These are phyloP conservation scores for Nesidiocoris tenuis DNA, from an alignment of 2,888 invertebrate species.

Conservation along the genomic window DNA sequence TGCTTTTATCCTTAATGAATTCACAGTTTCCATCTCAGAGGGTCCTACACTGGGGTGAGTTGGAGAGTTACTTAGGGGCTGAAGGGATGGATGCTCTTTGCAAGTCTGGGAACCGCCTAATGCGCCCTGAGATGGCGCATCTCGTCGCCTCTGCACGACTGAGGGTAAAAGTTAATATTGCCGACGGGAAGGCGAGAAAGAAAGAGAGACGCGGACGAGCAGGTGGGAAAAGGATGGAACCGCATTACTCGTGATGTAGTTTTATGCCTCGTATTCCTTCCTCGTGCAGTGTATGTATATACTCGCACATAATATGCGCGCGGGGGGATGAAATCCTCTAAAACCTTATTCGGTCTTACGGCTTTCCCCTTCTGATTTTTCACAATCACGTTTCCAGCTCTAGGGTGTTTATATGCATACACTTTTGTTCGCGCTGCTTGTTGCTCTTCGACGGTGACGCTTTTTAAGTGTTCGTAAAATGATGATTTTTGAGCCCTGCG, in stretches of 20 bases:
- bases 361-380: background rate
- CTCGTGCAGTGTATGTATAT: background rate
- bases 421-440: no score
- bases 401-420: background rate
- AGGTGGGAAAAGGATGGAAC: background rate
- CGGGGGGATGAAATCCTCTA: background rate
- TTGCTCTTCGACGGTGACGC: no score
- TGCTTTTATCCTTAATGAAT: background rate
- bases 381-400: background rate
- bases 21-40: background rate
- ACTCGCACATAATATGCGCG: background rate
- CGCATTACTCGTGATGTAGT: background rate
- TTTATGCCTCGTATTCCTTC: constrained; percentile 11
- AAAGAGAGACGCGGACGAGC: background rate
- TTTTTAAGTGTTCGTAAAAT: no score
- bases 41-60: background rate
- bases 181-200: background rate
- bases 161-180: constrained; percentile 13
- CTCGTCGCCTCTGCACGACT: background rate
- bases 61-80: background rate
- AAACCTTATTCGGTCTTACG: background rate
- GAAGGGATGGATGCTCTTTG: background rate
- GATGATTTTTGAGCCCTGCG: no score
- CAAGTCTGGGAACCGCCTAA: background rate
- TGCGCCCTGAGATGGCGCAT: background rate